Base-by-base conservation (phyloP, 2,113 vertebrate genomes). In the Cyphomyrus plagiostoma region DNA sequence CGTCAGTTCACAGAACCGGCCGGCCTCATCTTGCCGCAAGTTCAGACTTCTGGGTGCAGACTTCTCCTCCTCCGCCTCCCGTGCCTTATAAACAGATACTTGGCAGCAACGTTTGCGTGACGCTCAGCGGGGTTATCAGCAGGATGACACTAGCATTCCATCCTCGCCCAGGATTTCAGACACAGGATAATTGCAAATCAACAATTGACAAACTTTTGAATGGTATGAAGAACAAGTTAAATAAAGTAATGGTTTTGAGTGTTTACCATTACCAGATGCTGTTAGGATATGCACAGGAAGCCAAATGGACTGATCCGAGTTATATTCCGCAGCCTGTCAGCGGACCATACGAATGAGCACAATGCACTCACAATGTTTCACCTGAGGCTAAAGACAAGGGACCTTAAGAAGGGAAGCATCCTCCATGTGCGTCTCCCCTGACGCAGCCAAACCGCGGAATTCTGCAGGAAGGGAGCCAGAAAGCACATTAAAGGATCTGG, bases 11-110 rank as follows among this genome's bases (percentile, higher is more conserved):
- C 45, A 86, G 23, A 86, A 48, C n/a, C 17, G 21, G 45, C 23
- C 45, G n/a, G 45, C 11, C 83, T 86, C 83, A 86, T 86, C 83
- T 30, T 86, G 83, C 45, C 21, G n/a, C 45, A 49, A 50, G 83
- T 58, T 88, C 85, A 83, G 91, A 91, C 52, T 45, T 62, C 11
- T 74, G 53, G 48, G 35, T 39, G 19, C 49, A 26, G 62, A 9
- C 77, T 83, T 87, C 46, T 56, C 46, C 30, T 48, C 5, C 46
- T 53, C 26, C 23, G 0, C 5, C 42, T 11, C 83, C 35, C 74
- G 10, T 80, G 35, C 35, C 74, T 80, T 80, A 80, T 19, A 56
- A 53, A 56, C 85, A 87, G 13, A 87, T 42, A 52, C 50, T 87
- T 39, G 30, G 85, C 48, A 56, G 26, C 4, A 10, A 56, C 0